Evolutionary conservation across 2,113 vertebrate genomes (phyloP).

Genomic region (Ictalurus punctatus): DNA sequence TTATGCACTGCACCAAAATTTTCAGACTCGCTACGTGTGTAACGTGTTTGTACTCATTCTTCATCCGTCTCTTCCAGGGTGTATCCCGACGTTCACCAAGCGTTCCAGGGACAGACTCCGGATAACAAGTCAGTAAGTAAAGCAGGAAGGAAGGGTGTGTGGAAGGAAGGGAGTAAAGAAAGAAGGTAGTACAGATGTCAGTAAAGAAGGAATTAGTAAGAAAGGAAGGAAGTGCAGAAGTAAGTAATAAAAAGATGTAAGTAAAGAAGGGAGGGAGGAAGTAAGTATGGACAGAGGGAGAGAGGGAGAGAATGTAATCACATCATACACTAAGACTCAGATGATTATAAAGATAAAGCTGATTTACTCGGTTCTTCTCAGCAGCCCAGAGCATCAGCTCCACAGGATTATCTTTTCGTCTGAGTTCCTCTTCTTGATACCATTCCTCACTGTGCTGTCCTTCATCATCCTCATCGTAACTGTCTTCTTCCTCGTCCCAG

Average conservation of each 20-base stretch:
- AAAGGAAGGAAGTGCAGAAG: not conserved
- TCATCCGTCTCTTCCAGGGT: not conserved
- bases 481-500: slow-evolving; percentile 64
- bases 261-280: not conserved
- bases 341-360: not conserved
- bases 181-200: not conserved
- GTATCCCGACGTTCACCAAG: not conserved
- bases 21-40: not conserved
- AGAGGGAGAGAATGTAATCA: not conserved
- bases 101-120: not conserved
- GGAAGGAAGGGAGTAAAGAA: not conserved
- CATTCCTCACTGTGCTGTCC: slow-evolving; percentile 65
- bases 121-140: not conserved
- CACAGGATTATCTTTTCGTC: slow-evolving; percentile 60
- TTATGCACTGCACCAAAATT: not conserved
- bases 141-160: too few relatives aligned
- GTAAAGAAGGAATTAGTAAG: not conserved
- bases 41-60: not conserved
- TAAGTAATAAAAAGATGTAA: not conserved
- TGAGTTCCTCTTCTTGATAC: slow-evolving; percentile 67
- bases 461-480: slow-evolving; percentile 60
- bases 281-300: not conserved
- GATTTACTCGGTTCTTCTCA: slow-evolving; percentile 70
- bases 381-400: slow-evolving; percentile 73
- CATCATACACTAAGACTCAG: not conserved